Conservation (phyloP, 2,797 vertebrate genomes). For the Gallirallus australis region DNA sequence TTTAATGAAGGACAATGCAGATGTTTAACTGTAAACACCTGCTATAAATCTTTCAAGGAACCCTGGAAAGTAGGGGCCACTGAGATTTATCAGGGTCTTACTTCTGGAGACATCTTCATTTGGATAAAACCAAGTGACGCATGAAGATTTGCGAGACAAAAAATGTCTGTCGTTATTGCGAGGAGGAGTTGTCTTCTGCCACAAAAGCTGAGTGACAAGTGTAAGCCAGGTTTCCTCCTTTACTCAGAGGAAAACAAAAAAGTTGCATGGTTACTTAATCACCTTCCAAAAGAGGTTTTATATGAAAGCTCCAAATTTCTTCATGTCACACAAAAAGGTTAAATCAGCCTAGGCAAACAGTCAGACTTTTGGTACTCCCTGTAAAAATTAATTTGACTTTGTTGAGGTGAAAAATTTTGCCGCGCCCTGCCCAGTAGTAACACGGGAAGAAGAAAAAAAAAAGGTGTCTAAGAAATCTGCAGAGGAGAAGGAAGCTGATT, state of each 20-base stretch:
- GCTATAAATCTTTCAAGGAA: not conserved
- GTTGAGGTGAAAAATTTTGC: not conserved
- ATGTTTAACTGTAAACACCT: not conserved
- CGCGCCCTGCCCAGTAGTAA: not conserved
- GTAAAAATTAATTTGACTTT: not conserved
- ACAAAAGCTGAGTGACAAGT: not conserved
- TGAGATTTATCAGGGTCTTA: not conserved
- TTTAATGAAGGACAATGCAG: not conserved
- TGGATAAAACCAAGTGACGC: not conserved
- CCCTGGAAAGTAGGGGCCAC: not conserved
- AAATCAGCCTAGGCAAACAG: not conserved
- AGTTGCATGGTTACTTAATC: not conserved
- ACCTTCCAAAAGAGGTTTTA: not conserved
- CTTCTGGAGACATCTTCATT: not conserved
- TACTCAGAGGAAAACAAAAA: not conserved
- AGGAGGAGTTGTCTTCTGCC: not conserved
- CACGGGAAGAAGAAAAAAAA: not conserved
- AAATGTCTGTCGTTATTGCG: not conserved
- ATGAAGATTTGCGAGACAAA: not conserved
- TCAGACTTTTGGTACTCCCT: not conserved
- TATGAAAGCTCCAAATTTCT: not conserved
- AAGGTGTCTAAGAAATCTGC: not conserved
- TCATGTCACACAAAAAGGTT: accelerated
- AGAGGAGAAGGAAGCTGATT: not conserved
- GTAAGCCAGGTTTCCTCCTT: not conserved